Evolutionary conservation across 2,113 vertebrate genomes (phyloP), one percentile per base, ranked within the genome.

Genomic region (Anser cygnoides): DNA sequence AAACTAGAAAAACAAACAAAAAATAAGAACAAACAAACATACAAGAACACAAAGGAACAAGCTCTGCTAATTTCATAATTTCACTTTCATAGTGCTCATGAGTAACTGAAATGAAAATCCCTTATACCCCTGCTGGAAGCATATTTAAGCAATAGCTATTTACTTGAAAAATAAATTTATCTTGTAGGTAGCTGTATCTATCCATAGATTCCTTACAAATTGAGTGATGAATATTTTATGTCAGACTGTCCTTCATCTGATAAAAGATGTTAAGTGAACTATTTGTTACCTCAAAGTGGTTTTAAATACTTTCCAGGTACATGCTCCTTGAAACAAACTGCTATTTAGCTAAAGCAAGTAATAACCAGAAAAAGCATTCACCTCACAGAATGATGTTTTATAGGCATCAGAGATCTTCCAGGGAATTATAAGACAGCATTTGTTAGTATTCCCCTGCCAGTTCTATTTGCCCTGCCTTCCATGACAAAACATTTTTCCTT

Each of bases 31-130:
- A 46, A 46, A 46, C 44, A 46, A 46, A 19, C 18, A 19, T 18
- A 46, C 44, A 46, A 46, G 18, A 46, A 67, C 77, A 46, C n/a
- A 67, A 85, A 86, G 15, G 46, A 92, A 96, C 22, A 94, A 92
- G 89, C 87, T 93, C 79, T 58, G 44, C 43, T 44, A 7, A 44
- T 44, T 44, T 44, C 23, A 75, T 87, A 90, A 88, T 91, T 97
- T 90, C 89, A 84, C 72, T 87, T 89, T 94, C 54, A 86, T 72
- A 79, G 25, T 67, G 76, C 57, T 95, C 86, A 96, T 43, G 76
- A 84, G 70, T 46, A 81, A 91, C 88, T 84, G 71, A 97, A 97
- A 92, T 29, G 39, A 94, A 95, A 92, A 29, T 31, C 20, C 20
- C 77, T 89, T 87, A 86, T 72, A n/a, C 10, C 59, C 29, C 92